Evolutionary conservation across 2,113 vertebrate species (phyloP).

Genomic region (Pristiophorus japonicus): DNA sequence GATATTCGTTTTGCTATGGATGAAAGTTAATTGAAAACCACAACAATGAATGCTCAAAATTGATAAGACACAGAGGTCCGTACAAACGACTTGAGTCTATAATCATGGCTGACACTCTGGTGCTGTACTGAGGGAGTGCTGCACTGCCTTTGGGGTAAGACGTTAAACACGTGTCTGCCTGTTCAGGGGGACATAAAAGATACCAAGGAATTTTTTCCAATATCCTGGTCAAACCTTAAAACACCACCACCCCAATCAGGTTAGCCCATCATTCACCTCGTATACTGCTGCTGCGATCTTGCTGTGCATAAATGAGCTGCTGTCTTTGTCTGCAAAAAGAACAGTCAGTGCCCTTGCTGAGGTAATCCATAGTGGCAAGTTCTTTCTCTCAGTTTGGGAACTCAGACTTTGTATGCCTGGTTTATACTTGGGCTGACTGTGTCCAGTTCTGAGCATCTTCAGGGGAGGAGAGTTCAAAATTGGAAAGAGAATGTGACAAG

Average conservation of each 20-base stretch:
- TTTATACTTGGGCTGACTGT: neutral
- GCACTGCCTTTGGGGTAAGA: neutral
- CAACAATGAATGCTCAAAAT: neutral
- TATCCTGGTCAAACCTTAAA: neutral
- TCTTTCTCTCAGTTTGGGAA: neutral
- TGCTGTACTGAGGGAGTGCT: neutral
- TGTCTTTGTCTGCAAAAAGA: neutral
- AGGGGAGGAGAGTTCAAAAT: neutral
- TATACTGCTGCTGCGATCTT: neutral
- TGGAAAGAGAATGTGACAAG: neutral
- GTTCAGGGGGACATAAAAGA: neutral
- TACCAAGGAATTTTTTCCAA: neutral
- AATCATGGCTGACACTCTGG: neutral
- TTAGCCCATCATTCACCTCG: neutral
- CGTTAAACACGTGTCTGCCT: neutral
- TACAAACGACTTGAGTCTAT: neutral
- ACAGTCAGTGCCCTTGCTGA: neutral
- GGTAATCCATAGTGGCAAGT: neutral
- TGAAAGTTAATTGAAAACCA: neutral
- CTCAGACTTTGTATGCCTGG: neutral
- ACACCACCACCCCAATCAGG: neutral
- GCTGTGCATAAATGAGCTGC: neutral
- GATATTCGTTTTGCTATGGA: too few species aligned
- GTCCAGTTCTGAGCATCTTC: neutral
- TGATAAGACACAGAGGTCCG: neutral